Conservation (phyloP, 2,797 vertebrate genomes). For the Crenuchus spilurus region DNA sequence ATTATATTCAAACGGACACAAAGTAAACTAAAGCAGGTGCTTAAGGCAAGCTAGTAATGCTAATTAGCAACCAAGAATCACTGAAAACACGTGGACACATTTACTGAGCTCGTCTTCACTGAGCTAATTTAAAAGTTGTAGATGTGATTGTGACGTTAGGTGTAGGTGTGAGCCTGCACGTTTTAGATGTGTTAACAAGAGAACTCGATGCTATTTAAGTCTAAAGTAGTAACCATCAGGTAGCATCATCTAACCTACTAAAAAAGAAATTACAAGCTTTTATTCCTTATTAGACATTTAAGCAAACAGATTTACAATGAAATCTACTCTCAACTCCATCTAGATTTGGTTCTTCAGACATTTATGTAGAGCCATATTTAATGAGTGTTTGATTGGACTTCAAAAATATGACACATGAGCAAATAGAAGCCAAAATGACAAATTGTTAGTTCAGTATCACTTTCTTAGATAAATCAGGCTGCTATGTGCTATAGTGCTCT, state of each 20-base stretch:
- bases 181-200: not conserved
- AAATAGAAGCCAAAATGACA: not conserved
- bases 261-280: not conserved
- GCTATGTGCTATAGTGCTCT: not conserved
- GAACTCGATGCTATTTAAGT: not conserved
- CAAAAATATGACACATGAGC: not conserved
- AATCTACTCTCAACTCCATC: not conserved
- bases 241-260: not conserved
- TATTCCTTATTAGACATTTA: not conserved
- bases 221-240: not conserved
- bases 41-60: conserved; percentile 4
- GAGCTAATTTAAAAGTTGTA: conserved; percentile 15
- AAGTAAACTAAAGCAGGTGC: not conserved
- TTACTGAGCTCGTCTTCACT: not conserved
- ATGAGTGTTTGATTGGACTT: not conserved
- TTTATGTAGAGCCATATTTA: not conserved
- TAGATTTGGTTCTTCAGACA: not conserved
- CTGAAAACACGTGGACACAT: not conserved
- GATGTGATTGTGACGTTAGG: not conserved
- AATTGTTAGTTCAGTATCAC: not conserved
- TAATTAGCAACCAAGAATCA: conserved; percentile 22
- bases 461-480: not conserved
- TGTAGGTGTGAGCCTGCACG: not conserved
- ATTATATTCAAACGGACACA: not conserved
- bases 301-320: not conserved